Evolutionary conservation across 1,140 invertebrate genomes (phyloP).

Genomic region (Diachasmimorpha longicaudata): DNA sequence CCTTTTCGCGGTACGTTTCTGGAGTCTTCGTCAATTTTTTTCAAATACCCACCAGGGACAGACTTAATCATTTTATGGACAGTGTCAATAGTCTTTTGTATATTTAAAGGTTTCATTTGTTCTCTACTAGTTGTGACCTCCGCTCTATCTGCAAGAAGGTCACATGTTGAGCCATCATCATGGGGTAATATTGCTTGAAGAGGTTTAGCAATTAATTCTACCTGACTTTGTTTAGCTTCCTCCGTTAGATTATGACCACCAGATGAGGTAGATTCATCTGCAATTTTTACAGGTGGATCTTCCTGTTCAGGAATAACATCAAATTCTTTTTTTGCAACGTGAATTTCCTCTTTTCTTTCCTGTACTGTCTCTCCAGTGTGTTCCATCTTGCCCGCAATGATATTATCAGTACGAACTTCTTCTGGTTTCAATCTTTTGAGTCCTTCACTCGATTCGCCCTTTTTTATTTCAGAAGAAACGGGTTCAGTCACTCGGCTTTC

Average conservation of each 20-base stretch:
- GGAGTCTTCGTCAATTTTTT: not conserved
- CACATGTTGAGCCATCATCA: constrained; percentile 34
- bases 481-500: too few relatives aligned
- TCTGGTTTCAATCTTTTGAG: not conserved
- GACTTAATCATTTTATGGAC: not conserved
- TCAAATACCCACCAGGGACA: not conserved
- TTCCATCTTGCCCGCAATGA: too few relatives aligned
- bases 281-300: not conserved
- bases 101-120: not conserved
- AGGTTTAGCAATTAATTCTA: constrained; percentile 23
- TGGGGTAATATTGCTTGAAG: constrained; percentile 18
- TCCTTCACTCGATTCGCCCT: not conserved
- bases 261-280: constrained; percentile 30
- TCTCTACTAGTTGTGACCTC: not conserved
- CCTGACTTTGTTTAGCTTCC: not conserved
- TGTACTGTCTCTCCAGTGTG: not conserved
- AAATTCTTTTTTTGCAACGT: not conserved
- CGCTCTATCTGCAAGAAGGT: constrained; percentile 40
- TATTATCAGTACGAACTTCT: not conserved
- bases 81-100: not conserved
- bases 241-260: constrained; percentile 53
- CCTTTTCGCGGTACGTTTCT: not conserved
- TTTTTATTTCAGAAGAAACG: too few relatives aligned
- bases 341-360: not conserved
- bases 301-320: not conserved